Evolutionary conservation across 30 jellyfish, hydroid and myxozoan genomes (phyloP).

Genomic region (Rhopilema esculentum): DNA sequence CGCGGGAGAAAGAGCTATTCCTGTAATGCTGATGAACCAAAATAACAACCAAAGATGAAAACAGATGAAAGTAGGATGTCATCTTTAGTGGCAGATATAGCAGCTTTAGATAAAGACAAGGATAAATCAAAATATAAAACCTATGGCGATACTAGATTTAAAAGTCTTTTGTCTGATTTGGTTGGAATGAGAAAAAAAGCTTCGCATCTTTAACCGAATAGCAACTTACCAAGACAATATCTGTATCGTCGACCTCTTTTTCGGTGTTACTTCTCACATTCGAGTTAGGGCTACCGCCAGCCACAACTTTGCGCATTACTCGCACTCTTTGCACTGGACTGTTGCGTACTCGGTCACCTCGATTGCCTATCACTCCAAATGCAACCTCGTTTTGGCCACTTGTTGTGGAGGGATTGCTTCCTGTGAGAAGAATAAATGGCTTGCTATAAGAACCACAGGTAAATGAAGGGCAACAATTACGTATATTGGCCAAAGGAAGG

Average conservation of each 20-base stretch:
- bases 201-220: too few relatives aligned
- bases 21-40: too few relatives aligned
- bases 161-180: not conserved
- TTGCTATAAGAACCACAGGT: not conserved
- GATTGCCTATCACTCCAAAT: constrained; percentile 43
- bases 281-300: constrained; percentile 36
- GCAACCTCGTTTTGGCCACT: constrained; percentile 60
- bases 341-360: constrained; percentile 34
- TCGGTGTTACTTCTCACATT: constrained; percentile 10
- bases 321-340: constrained; percentile 62
- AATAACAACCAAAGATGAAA: too few relatives aligned
- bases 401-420: constrained; percentile 57
- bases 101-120: too few relatives aligned
- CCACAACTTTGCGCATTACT: constrained; percentile 12
- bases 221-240: constrained; percentile 56
- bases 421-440: constrained; percentile 30
- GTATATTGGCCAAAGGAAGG: too few relatives aligned
- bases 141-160: not conserved
- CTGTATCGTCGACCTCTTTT: constrained; percentile 36
- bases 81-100: too few relatives aligned
- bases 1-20: too few relatives aligned
- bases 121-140: too few relatives aligned
- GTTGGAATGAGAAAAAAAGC: too few relatives aligned
- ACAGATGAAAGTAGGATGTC: too few relatives aligned
- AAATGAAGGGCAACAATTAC: not conserved